phyloP scores from a whole-genome alignment of 2,888 invertebrate genomes.

The Drosophila affinis region DNA sequence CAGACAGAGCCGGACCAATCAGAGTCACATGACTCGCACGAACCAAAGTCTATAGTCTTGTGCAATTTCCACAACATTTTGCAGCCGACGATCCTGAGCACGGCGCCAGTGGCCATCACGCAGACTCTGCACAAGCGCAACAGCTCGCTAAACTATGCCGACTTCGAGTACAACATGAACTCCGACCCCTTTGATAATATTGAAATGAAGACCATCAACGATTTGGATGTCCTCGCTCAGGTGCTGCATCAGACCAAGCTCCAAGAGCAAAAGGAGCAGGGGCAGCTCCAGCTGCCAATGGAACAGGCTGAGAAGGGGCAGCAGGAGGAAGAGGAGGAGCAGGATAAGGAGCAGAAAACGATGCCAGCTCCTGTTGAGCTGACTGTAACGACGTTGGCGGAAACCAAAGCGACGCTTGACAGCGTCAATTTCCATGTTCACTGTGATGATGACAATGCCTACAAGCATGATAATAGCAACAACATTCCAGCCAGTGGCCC shows the following conservation, averaged over 20 bases:
- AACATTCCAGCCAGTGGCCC: slow-evolving; percentile 69
- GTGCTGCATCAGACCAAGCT: slow-evolving; percentile 86
- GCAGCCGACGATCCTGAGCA: slow-evolving; percentile 81
- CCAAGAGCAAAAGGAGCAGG: slow-evolving; percentile 35
- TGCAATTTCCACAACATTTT: slow-evolving; percentile 82
- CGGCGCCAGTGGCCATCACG: slow-evolving; percentile 39
- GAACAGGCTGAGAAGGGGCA: slow-evolving; percentile 1
- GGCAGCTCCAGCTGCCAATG: slow-evolving; percentile 2
- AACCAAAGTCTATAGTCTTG: slow-evolving; percentile 75
- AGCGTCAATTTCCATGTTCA: slow-evolving; percentile 69
- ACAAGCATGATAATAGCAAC: slow-evolving; percentile 50
- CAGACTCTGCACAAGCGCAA: slow-evolving; percentile 69
- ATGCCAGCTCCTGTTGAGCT: slow-evolving; percentile 40
- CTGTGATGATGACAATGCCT: slow-evolving; percentile 70
- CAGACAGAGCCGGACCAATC: slow-evolving; percentile 6
- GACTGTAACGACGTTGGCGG: slow-evolving; percentile 61
- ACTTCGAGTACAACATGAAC: slow-evolving; percentile 94
- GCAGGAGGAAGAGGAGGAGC: background rate
- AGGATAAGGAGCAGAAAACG: slow-evolving; percentile 12
- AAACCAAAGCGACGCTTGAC: slow-evolving; percentile 72
- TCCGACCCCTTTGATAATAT: slow-evolving; percentile 97
- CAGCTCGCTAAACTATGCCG: slow-evolving; percentile 86
- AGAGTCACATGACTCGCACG: slow-evolving; percentile 34
- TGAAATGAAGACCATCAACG: slow-evolving; percentile 95
- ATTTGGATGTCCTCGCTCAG: slow-evolving; percentile 94